phyloP scores from a whole-genome alignment of 2,888 invertebrate genomes.

The Formica aserva region DNA sequence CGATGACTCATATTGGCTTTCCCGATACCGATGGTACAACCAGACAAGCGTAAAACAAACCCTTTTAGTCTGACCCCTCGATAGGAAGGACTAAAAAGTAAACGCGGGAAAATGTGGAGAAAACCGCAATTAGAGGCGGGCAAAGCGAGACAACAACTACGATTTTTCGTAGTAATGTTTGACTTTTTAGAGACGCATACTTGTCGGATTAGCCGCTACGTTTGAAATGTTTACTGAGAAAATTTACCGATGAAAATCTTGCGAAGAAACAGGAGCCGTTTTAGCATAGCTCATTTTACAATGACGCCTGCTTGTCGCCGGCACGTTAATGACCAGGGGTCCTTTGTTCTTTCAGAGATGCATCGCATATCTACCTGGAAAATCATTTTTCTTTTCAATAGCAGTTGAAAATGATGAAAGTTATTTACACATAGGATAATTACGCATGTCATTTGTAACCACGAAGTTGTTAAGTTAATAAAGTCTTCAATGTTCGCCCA shows the following conservation, averaged over 20 bases:
- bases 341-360: constrained; percentile 45
- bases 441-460: background rate
- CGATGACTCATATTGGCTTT: background rate
- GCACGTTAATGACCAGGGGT: constrained; percentile 71
- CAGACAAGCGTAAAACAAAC: background rate
- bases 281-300: constrained; percentile 35
- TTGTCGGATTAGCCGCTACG: background rate
- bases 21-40: background rate
- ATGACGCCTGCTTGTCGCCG: constrained; percentile 58
- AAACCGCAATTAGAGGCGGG: constrained; percentile 75
- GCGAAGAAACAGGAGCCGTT: constrained; percentile 43
- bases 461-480: background rate
- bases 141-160: constrained; percentile 24
- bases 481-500: background rate
- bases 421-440: background rate
- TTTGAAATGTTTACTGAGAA: background rate
- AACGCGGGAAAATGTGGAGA: constrained; percentile 4
- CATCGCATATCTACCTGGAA: constrained; percentile 59
- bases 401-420: background rate
- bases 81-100: background rate
- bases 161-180: constrained; percentile 76
- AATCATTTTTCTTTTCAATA: background rate
- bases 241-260: background rate
- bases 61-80: background rate
- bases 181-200: background rate